phyloP scores from a whole-genome alignment of 2,113 vertebrate genomes.

The Girardinichthys multiradiatus region DNA sequence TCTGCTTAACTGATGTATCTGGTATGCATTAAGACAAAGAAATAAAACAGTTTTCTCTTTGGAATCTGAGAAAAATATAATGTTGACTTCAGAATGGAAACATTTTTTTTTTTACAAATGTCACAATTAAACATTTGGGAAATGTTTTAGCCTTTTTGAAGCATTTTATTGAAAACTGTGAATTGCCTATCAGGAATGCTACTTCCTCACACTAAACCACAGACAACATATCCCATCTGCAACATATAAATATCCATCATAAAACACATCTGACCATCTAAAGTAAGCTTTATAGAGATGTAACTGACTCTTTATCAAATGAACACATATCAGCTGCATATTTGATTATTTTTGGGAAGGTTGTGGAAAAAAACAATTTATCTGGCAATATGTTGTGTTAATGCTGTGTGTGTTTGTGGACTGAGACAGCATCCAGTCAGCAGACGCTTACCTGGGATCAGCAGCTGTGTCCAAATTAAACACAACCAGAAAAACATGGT shows the following conservation, averaged over 20 bases:
- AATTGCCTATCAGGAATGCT: background rate
- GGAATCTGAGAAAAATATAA: background rate
- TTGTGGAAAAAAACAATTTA: background rate
- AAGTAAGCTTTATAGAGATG: background rate
- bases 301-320: background rate
- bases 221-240: too few relatives aligned
- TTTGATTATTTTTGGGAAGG: background rate
- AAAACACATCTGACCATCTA: too few relatives aligned
- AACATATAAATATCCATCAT: too few relatives aligned
- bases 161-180: background rate
- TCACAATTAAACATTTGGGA: background rate
- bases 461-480: conserved; percentile 60
- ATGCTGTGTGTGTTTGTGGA: background rate
- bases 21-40: background rate
- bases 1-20: background rate
- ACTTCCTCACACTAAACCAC: too few relatives aligned
- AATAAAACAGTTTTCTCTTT: background rate
- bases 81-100: too few relatives aligned
- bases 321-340: background rate
- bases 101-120: background rate
- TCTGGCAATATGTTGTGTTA: too few relatives aligned
- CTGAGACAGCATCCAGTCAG: background rate
- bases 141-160: background rate
- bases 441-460: conserved; percentile 55
- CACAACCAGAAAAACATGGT: conserved; percentile 29